Base-by-base conservation (phyloP, 2,888 invertebrate genomes). In the Empis stercorea region DNA sequence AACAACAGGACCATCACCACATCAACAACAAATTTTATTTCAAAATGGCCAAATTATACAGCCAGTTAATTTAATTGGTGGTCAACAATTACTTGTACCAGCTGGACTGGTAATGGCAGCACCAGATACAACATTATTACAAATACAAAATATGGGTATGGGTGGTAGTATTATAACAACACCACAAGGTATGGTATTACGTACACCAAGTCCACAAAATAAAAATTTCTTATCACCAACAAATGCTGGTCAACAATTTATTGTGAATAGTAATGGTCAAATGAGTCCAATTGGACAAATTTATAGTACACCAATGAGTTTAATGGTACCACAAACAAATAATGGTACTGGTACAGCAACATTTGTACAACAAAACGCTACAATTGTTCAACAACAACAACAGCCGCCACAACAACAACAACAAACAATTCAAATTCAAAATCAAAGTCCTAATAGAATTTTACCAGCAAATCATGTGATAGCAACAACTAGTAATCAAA, bases 91-190 rank as follows among this genome's bases (percentile, higher is more conserved):
- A 57, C 80, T 88, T 45, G 81, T 88, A 47, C 87, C 87, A 11
- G 86, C 87, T 54, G 84, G 87, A 1, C 81, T 88, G 80, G 83
- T 89, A 1, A 84, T 88, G 84, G 81, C 84, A 10, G 80, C 86
- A 0, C 81, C 87, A 1, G 83, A 82, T 27, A 80, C 87, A 1
- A 84, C 87, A 0, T 73, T 88, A 41, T 59, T 80, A 37, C 87
- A 87, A 60, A 73, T 87, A 52, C 87, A 87, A 60, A 87, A 87
- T 51, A 84, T 87, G 1, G 77, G 81, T 50, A 67, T 77, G 1
- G 76, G 80, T 6, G 70, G 71, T 1, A 80, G 81, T 59, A 80
- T 87, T 50, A 61, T 82, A 27, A 75, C 78, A 32, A 58, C 66
- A 2, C 79, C 80, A 2, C 78, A 79, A 16, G 85, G 87, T 1